Evolutionary conservation across 2,113 vertebrate genomes (phyloP).

Genomic region (Sardina pilchardus): DNA sequence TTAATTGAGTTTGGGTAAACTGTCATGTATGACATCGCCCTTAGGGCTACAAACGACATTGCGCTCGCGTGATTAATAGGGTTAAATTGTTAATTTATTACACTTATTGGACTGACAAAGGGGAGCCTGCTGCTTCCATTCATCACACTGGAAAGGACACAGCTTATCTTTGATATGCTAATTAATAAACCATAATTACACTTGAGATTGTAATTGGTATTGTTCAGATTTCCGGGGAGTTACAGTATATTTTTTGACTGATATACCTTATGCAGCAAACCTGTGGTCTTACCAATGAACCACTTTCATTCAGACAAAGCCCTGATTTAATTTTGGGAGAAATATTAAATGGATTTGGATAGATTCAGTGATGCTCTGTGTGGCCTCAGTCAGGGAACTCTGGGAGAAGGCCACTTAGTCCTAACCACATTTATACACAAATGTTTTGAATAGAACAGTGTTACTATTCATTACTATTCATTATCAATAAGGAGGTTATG

Average conservation of each 20-base stretch:
- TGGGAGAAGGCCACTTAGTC: neutral
- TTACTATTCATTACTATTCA: no score
- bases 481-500: no score
- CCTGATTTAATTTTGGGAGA: slow-evolving; percentile 1
- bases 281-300: neutral
- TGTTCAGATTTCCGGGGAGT: neutral
- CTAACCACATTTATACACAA: neutral
- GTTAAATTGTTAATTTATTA: slow-evolving; percentile 63
- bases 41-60: slow-evolving; percentile 60
- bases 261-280: neutral
- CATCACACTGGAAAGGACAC: slow-evolving; percentile 57
- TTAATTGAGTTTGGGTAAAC: slow-evolving; percentile 57
- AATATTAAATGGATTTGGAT: neutral
- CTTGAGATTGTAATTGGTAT: slow-evolving; percentile 34
- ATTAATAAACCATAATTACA: slow-evolving; percentile 61
- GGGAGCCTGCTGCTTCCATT: slow-evolving; percentile 62
- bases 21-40: slow-evolving; percentile 69
- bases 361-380: neutral
- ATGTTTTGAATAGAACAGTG: neutral
- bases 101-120: slow-evolving; percentile 61
- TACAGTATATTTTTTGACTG: neutral
- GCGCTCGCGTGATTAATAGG: slow-evolving; percentile 63
- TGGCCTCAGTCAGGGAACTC: neutral
- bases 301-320: neutral
- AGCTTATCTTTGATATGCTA: slow-evolving; percentile 56